Evolutionary conservation across 2,888 invertebrate species (phyloP).

Genomic region (Diarsia rubi): DNA sequence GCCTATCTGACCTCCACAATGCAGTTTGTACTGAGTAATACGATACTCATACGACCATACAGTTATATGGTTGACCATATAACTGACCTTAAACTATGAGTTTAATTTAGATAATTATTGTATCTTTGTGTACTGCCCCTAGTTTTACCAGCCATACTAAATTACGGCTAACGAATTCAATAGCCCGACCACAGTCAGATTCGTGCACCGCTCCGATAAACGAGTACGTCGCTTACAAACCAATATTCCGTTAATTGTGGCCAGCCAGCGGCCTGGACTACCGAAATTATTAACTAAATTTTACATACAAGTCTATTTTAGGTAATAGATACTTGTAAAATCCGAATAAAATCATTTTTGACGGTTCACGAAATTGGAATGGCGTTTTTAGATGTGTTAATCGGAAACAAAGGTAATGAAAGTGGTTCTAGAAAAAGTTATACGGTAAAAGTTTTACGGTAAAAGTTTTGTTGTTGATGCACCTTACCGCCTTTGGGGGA

Average conservation of each 20-base stretch:
- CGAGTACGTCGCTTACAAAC: conserved; percentile 59
- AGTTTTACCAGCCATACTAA: conserved; percentile 14
- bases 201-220: conserved; percentile 46
- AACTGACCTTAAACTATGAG: neutral
- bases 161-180: conserved; percentile 41
- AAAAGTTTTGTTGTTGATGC: neutral
- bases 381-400: neutral
- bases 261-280: neutral
- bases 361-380: neutral
- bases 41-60: no score
- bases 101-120: neutral
- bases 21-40: no score
- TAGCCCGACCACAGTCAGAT: conserved; percentile 27
- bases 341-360: neutral
- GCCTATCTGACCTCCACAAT: no score
- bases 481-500: no score
- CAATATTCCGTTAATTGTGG: conserved; percentile 50
- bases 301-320: conserved; percentile 33
- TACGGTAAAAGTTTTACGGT: neutral
- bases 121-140: neutral
- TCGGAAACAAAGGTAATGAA: neutral
- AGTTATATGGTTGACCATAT: no score
- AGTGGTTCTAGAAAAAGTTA: neutral
- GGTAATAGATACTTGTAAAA: no score
- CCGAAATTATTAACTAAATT: conserved; percentile 38